phyloP scores from a whole-genome alignment of 2,113 vertebrate genomes.

The Mionectes macconnelli region DNA sequence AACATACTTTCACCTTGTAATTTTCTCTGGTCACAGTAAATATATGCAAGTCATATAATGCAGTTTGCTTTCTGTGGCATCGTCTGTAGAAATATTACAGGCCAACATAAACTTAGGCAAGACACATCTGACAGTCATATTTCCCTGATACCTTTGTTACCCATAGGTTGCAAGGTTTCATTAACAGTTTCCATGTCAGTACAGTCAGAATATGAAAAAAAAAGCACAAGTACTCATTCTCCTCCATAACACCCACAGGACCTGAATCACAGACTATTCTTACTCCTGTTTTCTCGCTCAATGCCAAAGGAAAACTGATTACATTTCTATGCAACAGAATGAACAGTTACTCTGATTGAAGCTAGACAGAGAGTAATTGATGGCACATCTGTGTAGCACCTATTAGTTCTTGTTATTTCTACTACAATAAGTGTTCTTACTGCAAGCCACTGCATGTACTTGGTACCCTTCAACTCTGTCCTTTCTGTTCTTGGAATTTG shows the following conservation, averaged over 20 bases:
- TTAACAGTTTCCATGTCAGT: neutral
- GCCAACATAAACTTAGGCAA: neutral
- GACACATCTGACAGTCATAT: neutral
- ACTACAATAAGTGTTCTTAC: neutral
- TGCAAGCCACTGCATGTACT: neutral
- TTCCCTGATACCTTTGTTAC: neutral
- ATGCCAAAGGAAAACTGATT: neutral
- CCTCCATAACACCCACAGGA: neutral
- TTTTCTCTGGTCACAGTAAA: neutral
- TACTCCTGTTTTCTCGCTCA: neutral
- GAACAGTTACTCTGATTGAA: neutral
- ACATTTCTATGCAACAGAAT: neutral
- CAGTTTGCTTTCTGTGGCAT: neutral
- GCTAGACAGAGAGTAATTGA: neutral
- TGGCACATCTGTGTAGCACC: neutral
- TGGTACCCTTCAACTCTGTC: neutral
- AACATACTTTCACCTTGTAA: neutral
- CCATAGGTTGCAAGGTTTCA: neutral
- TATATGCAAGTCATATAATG: neutral
- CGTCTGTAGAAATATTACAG: neutral
- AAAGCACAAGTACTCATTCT: neutral
- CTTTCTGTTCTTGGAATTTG: neutral
- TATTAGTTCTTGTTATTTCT: neutral
- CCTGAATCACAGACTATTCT: neutral
- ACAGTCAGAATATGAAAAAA: neutral